Base-by-base conservation (phyloP, 1,140 invertebrate genomes). In the Atta texana region DNA sequence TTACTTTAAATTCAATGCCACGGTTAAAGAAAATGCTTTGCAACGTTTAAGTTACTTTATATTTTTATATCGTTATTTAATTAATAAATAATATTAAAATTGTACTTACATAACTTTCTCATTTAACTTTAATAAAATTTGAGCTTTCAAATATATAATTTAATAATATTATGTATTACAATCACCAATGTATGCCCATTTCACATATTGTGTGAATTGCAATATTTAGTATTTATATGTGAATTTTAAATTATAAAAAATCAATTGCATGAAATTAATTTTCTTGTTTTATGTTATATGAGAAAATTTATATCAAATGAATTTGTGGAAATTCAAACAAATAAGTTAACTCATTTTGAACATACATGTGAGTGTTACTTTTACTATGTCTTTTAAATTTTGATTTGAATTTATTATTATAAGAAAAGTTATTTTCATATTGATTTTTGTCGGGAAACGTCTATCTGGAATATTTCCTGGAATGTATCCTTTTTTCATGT, bases 331-430 rank as follows among this genome's bases (percentile, higher is more conserved):
- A 7, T 51, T 49, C 3, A 31, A 61, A 21, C 3, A 44, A 28
- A 61, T 39, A 57, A 18, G 12, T 74, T 31, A n/a, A 71, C 34
- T 7, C 0, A 12, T 24, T 81, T 55, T 12, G 14, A 0, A 2
- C 14, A 55, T n/a, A 39, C 34, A 4, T 49, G 57, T 12, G 21
- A 49, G 3, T 28, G 31, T 77, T 44, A 21, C 7, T 34, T 69
- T 69, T 3, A 28, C 18, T 14, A 24, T 18, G 14, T 1, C 4
- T 72, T 74, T 7, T 44, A 31, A 2, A 61, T 75, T 49, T 16
- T 24, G 1, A 80, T 34, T n/a, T 66, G 0, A 49, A 69, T 81
- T 68, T 51, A 57, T 81, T 57, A 72, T 59, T 8, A 51, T 51
- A 84, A 63, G 5, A 7, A 0, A 75, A 51, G 3, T 69, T 84